Conservation (phyloP, 2,797 vertebrate genomes). For the Vireo griseus region DNA sequence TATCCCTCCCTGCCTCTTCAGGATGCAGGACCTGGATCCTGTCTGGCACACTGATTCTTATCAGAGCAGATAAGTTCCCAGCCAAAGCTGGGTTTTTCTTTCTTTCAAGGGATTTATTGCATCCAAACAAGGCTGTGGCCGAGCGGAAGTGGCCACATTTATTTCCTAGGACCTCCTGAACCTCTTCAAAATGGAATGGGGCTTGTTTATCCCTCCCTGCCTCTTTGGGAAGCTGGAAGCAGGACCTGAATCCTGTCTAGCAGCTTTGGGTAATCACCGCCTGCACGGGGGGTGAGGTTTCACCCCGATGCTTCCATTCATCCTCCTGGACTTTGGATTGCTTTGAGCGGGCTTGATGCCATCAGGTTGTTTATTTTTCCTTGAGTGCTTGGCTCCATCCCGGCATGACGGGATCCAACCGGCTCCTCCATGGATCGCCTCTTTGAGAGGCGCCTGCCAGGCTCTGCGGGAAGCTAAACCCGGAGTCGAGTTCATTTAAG, state of each 20-base stretch:
- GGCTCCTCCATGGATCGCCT: not conserved
- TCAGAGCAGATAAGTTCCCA: not conserved
- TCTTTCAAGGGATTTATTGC: not conserved
- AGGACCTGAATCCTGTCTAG: not conserved
- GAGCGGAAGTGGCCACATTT: fast-evolving
- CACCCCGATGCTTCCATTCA: not conserved
- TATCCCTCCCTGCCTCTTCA: fast-evolving
- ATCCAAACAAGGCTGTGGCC: not conserved
- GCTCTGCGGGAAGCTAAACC: not conserved
- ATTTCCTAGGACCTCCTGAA: not conserved
- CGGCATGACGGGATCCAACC: not conserved
- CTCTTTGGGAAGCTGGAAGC: not conserved
- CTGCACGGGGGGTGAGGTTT: not conserved
- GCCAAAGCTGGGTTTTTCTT: not conserved
- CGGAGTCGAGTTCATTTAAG: not conserved
- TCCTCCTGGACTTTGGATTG: not conserved
- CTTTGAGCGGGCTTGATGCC: not conserved
- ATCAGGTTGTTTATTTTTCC: not conserved
- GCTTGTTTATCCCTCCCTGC: not conserved
- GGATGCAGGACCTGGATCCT: not conserved
- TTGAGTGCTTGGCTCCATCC: not conserved
- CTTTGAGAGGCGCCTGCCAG: not conserved
- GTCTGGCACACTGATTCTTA: constrained; percentile 12
- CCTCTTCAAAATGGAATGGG: not conserved
- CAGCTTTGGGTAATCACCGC: not conserved